Conservation (phyloP, 1,140 invertebrate genomes). For the Rhynchophorus ferrugineus region DNA sequence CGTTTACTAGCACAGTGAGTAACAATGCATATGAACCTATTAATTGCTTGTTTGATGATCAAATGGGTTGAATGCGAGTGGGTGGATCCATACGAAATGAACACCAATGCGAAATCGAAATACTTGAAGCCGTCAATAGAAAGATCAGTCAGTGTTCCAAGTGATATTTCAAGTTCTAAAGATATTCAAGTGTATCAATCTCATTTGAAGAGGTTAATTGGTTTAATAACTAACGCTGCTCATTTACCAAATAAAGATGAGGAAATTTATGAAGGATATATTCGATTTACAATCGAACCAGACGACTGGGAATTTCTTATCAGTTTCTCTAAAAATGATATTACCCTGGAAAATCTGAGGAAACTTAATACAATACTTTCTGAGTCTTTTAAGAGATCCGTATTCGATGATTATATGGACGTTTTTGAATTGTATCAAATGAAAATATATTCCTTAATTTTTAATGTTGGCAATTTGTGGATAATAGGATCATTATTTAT, state of each 20-base stretch:
- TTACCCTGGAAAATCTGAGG: slow-evolving; percentile 14
- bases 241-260: slow-evolving; percentile 9
- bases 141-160: slow-evolving; percentile 1
- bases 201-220: slow-evolving; percentile 17
- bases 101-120: slow-evolving; percentile 16
- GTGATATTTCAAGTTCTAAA: neutral
- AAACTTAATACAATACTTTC: slow-evolving; percentile 20
- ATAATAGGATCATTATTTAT: slow-evolving; percentile 6
- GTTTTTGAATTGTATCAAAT: slow-evolving; percentile 4
- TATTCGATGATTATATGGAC: slow-evolving; percentile 10
- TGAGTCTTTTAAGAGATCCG: slow-evolving; percentile 14
- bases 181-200: neutral
- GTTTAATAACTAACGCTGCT: slow-evolving; percentile 11
- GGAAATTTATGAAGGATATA: slow-evolving; percentile 10
- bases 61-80: no score
- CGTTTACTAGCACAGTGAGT: no score
- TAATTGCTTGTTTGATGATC: no score
- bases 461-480: slow-evolving; percentile 13
- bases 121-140: slow-evolving; percentile 4
- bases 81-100: slow-evolving; percentile 25
- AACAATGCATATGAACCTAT: no score
- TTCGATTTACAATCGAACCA: slow-evolving; percentile 12
- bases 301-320: slow-evolving; percentile 17
- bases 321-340: slow-evolving; percentile 11
- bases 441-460: slow-evolving; percentile 5